A percentile compares a stretch with the other conserved stretches of the same genome.
These are phyloP conservation scores for Axinella damicornis DNA, from an alignment of 37 sponge, comb jelly and placozoan genomes.

Conservation along the genomic window DNA sequence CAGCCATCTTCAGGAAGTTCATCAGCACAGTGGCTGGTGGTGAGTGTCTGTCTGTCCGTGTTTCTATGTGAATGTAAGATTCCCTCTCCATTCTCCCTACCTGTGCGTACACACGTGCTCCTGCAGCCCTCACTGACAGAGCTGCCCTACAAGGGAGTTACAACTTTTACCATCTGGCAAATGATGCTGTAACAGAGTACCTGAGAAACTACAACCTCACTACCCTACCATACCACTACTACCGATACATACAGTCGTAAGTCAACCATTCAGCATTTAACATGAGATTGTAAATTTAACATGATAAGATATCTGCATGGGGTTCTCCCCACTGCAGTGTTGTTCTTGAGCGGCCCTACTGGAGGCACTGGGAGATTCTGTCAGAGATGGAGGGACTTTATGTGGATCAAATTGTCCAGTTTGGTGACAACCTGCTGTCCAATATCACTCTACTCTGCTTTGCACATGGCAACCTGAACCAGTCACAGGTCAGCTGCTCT, in stretches of 20 bases:
- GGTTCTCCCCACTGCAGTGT: conserved; percentile 13
- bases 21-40: conserved; percentile 15
- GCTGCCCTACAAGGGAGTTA: background rate
- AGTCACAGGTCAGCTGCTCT: conserved; percentile 1
- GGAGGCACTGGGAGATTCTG: conserved; percentile 44
- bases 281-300: too few relatives aligned
- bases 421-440: background rate
- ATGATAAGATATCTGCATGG: too few relatives aligned
- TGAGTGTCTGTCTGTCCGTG: conserved; percentile 13
- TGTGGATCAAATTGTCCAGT: background rate
- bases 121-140: too few relatives aligned
- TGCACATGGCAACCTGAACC: conserved; percentile 60
- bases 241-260: conserved; percentile 64
- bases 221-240: conserved; percentile 45
- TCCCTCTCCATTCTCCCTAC: too few relatives aligned
- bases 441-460: conserved; percentile 41
- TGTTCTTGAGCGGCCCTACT: conserved; percentile 64
- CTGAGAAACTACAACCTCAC: conserved; percentile 63
- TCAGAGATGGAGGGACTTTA: background rate
- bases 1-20: conserved; percentile 9
- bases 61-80: background rate
- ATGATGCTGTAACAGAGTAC: background rate
- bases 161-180: conserved; percentile 17
- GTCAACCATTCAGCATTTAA: too few relatives aligned
- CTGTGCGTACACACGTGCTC: too few relatives aligned